Evolutionary conservation across 2,888 invertebrate species (phyloP).

Genomic region (Acanthosepion lycidas): DNA sequence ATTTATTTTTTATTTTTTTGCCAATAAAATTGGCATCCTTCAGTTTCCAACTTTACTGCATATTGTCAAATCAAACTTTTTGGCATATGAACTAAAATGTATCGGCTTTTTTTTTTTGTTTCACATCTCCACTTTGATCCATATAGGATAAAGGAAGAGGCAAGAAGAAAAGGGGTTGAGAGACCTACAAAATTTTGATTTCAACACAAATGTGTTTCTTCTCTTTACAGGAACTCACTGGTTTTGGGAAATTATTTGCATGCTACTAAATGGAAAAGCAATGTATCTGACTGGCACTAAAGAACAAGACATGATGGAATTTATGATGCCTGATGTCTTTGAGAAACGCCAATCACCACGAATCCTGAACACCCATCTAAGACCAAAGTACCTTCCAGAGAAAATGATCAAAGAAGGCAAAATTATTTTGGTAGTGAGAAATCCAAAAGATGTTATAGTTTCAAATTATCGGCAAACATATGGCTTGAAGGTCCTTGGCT

Average conservation of each 20-base stretch:
- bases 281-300: slow-evolving; percentile 50
- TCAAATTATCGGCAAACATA: slow-evolving; percentile 52
- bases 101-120: no score
- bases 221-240: slow-evolving; percentile 54
- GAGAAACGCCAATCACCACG: slow-evolving; percentile 53
- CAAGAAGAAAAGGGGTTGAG: no score
- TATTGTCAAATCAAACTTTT: no score
- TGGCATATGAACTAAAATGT: no score
- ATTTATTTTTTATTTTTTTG: no score
- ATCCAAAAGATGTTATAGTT: slow-evolving; percentile 54
- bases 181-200: no score
- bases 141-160: no score
- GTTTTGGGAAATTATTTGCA: slow-evolving; percentile 54
- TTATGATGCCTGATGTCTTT: slow-evolving; percentile 48
- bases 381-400: slow-evolving; percentile 52
- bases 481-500: neutral
- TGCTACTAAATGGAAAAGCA: slow-evolving; percentile 55
- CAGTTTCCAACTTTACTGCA: no score
- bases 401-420: slow-evolving; percentile 50
- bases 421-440: slow-evolving; percentile 51
- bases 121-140: no score
- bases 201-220: no score
- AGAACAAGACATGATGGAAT: slow-evolving; percentile 53
- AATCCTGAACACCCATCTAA: slow-evolving; percentile 55
- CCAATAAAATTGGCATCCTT: no score